phyloP scores from a whole-genome alignment of 2,888 invertebrate genomes.

The Craniophora ligustri region DNA sequence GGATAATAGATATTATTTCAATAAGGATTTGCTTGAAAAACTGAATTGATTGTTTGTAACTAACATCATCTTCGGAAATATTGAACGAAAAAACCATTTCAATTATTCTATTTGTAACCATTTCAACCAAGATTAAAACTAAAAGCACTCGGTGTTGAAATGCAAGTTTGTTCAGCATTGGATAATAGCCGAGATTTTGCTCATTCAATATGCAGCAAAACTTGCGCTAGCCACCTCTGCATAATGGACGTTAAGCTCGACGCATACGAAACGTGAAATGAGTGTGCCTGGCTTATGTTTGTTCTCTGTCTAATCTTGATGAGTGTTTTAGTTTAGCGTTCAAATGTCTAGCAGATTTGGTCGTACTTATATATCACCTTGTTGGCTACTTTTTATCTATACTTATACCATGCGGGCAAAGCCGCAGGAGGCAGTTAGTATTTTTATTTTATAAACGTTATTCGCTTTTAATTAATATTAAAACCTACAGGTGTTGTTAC shows the following conservation, averaged over 20 bases:
- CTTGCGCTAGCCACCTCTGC: constrained; percentile 21
- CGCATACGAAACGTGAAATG: constrained; percentile 39
- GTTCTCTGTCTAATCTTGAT: constrained; percentile 8
- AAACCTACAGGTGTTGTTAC: too few species aligned
- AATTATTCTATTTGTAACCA: constrained; percentile 42
- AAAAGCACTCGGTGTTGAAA: constrained; percentile 48
- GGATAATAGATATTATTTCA: too few species aligned
- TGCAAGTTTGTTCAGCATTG: constrained; percentile 49
- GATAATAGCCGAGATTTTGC: constrained; percentile 51
- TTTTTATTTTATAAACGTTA: too few species aligned
- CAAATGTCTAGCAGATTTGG: not conserved
- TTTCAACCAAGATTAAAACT: constrained; percentile 46
- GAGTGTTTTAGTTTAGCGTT: constrained; percentile 5
- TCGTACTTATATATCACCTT: too few species aligned
- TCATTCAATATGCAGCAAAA: constrained; percentile 46
- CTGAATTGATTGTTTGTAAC: too few species aligned
- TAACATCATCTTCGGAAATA: constrained; percentile 6
- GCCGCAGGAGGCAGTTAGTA: too few species aligned
- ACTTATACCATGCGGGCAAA: too few species aligned
- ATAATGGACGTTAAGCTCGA: constrained; percentile 42
- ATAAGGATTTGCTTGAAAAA: not conserved
- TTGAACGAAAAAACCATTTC: constrained; percentile 3
- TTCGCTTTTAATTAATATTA: too few species aligned
- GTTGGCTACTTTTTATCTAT: too few species aligned
- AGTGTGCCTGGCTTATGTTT: constrained; percentile 14